phyloP scores from a whole-genome alignment of 1,140 invertebrate genomes.

The Ceratoteleas bidentatus region DNA sequence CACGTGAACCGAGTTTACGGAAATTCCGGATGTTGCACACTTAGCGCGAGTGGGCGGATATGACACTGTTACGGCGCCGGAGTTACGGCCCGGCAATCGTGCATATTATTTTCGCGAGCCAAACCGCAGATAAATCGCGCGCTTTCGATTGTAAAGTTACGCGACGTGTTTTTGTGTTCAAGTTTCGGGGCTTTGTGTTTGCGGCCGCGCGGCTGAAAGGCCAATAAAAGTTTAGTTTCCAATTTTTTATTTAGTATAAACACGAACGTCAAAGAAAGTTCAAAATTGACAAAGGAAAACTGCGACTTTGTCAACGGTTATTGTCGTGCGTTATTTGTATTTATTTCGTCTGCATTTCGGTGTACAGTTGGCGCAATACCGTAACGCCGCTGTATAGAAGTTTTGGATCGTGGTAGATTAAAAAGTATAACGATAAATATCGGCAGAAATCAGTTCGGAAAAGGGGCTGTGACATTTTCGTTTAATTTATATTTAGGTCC shows the following conservation, averaged over 20 bases:
- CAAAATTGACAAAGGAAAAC: slow-evolving; percentile 13
- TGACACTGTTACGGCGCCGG: slow-evolving; percentile 30
- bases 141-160: slow-evolving; percentile 7
- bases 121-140: slow-evolving; percentile 35
- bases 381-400: too few relatives aligned
- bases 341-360: too few relatives aligned
- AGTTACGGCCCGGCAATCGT: slow-evolving; percentile 23
- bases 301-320: not conserved
- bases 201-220: not conserved
- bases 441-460: not conserved
- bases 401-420: not conserved
- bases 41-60: slow-evolving; percentile 37
- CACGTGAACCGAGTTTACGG: slow-evolving; percentile 37
- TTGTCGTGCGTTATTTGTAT: not conserved
- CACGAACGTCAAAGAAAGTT: slow-evolving; percentile 8
- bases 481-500: not conserved
- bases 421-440: not conserved
- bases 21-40: slow-evolving; percentile 44
- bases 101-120: slow-evolving; percentile 31
- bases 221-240: slow-evolving; percentile 7
- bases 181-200: not conserved
- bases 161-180: not conserved
- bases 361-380: too few relatives aligned
- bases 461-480: not conserved
- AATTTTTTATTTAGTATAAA: slow-evolving; percentile 9